Percentiles rank a stretch among this genome's conserved stretches.
Evolutionary conservation across 2,888 invertebrate genomes (phyloP).

Genomic region (Pristionchus maxplancki): DNA sequence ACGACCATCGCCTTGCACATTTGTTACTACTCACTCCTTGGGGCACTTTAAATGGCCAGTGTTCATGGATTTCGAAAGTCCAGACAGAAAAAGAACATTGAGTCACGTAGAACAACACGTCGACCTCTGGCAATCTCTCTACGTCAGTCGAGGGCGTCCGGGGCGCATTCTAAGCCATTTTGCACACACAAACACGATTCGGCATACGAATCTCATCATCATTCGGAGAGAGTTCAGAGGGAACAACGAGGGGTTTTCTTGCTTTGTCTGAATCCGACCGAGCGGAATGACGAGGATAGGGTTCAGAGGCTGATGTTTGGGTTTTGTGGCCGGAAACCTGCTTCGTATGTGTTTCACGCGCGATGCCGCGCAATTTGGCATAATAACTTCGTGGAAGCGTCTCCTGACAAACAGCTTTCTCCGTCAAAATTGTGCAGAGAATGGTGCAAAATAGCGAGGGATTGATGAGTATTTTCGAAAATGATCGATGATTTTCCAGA

Average conservation of each 20-base stretch:
- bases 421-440: background rate
- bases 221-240: slow-evolving; percentile 7
- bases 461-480: background rate
- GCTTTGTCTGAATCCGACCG: slow-evolving; percentile 4
- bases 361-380: background rate
- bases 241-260: background rate
- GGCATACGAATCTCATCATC: slow-evolving; percentile 34
- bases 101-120: background rate
- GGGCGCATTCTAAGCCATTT: background rate
- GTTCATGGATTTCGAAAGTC: no score
- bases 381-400: background rate
- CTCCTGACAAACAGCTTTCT: background rate
- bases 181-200: background rate
- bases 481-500: slow-evolving; percentile 11
- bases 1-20: background rate
- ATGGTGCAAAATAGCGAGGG: background rate
- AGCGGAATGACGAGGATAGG: background rate
- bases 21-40: no score
- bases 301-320: slow-evolving; percentile 11
- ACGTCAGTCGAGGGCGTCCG: background rate
- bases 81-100: background rate
- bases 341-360: background rate
- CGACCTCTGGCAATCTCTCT: background rate
- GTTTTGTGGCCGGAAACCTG: background rate
- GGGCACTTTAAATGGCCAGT: no score